phyloP scores from a whole-genome alignment of 2,113 vertebrate species.

The Urocynchramus pylzowi region DNA sequence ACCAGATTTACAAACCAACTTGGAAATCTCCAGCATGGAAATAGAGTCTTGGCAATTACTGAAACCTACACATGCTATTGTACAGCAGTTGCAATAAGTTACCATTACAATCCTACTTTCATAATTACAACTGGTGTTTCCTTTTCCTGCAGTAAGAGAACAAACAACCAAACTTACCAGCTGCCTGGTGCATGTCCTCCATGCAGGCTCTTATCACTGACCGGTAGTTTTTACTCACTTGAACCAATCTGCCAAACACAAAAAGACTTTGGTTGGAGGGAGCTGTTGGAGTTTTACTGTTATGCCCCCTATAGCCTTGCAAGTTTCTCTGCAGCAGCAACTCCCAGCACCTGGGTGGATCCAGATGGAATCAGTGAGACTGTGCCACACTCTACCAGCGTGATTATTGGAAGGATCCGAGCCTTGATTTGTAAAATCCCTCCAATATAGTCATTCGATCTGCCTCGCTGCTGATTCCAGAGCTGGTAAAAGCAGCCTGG shows the following conservation, averaged over 20 bases:
- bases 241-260: slow-evolving; percentile 82
- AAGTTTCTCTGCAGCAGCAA: neutral
- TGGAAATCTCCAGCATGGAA: neutral
- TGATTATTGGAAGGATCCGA: rapidly evolving
- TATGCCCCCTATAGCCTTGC: neutral
- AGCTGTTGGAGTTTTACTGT: neutral
- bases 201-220: slow-evolving; percentile 94
- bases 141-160: neutral
- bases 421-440: neutral
- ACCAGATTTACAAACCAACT: neutral
- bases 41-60: neutral
- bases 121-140: neutral
- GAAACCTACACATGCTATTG: neutral
- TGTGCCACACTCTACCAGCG: rapidly evolving
- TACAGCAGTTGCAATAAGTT: neutral
- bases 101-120: neutral
- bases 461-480: neutral
- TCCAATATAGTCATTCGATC: neutral
- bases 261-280: neutral
- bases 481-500: neutral
- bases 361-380: neutral
- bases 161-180: slow-evolving; percentile 68
- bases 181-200: slow-evolving; percentile 90
- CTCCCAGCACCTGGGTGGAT: neutral
- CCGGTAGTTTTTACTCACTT: slow-evolving; percentile 95